Base-by-base conservation (phyloP, 1,140 invertebrate species). In the Rhagoletis pomonella region DNA sequence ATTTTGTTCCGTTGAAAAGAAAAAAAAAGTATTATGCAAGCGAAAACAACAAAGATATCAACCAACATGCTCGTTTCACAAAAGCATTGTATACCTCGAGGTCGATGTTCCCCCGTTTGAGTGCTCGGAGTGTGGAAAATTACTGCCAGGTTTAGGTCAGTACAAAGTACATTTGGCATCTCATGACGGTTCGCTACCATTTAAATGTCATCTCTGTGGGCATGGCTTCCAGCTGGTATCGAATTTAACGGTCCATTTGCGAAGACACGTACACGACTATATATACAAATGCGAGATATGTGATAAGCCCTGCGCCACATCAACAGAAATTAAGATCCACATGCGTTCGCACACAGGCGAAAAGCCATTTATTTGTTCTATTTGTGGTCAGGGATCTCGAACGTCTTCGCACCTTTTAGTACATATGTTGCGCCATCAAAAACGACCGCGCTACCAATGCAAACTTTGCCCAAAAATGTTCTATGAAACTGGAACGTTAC, bases 381-480 rank as follows among this genome's bases (percentile, higher is more conserved):
- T 88, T 42, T 88, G 88, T 77, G 86, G 86, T 14, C 29, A 81
- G 10, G n/a, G 19, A 6, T 64, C 85, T 73, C 42, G 77, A n/a
- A 69, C 64, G 1, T 55, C 81, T 6, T 60, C 50, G 12, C 50
- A 19, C 29, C 65, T 87, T 47, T 55, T 84, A 17, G 87, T 55
- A 14, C 88, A 88, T 42, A 87, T 86, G 5, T 10, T 39, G 9
- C 87, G 90, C 1, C 90, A 90, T 2, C 87, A 90, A 14, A 87
- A 90, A 60, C 88, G 88, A 4, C 89, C 87, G 1, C 86, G 84
- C 69, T 88, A 87, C 87, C 89, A 90, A 81, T 90, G 90, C 6
- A 87, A 89, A 42, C 87, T 90, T 10, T 90, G 90, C 58, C 88
- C 85, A 58, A 90, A 90, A 84, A 65, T 65, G 3, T 90, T 90